These are phyloP conservation scores for Orussus abietinus DNA, from an alignment of 1,140 invertebrate species.

Conservation along the genomic window DNA sequence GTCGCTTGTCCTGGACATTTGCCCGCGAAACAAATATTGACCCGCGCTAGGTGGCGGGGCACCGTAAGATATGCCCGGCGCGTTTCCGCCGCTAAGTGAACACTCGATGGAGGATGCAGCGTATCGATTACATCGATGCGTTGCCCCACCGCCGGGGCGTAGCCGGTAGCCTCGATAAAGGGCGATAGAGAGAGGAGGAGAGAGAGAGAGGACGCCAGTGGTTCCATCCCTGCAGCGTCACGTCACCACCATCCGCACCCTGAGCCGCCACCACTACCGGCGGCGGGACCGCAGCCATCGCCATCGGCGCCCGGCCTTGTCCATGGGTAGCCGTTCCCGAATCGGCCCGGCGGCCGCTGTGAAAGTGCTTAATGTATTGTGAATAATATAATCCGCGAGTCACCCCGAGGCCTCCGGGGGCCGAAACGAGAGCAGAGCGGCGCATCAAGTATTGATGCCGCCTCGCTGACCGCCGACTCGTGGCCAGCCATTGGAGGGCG, in stretches of 20 bases:
- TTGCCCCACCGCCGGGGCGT: neutral
- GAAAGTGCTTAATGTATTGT: conserved; percentile 48
- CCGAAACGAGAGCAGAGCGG: conserved; percentile 8
- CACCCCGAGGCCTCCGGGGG: conserved; percentile 22
- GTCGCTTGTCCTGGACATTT: too few relatives aligned
- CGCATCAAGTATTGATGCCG: conserved; percentile 44
- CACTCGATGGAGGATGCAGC: conserved; percentile 1
- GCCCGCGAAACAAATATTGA: conserved; percentile 27
- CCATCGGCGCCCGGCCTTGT: too few relatives aligned
- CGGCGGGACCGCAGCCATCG: too few relatives aligned
- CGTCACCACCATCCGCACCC: neutral
- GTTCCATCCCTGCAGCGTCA: neutral
- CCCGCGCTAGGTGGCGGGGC: neutral
- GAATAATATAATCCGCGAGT: conserved; percentile 48
- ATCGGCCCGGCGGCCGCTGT: conserved; percentile 26
- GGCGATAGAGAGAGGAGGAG: neutral
- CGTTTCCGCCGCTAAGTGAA: neutral
- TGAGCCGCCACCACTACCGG: too few relatives aligned
- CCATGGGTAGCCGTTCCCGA: conserved; percentile 11
- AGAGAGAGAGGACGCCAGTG: too few relatives aligned
- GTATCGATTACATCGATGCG: conserved; percentile 7
- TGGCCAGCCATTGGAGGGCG: too few relatives aligned
- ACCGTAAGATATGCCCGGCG: neutral
- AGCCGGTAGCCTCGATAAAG: neutral
- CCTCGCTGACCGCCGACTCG: conserved; percentile 25